Conservation (phyloP, 2,797 vertebrate genomes). For the Girardinus metallicus region DNA sequence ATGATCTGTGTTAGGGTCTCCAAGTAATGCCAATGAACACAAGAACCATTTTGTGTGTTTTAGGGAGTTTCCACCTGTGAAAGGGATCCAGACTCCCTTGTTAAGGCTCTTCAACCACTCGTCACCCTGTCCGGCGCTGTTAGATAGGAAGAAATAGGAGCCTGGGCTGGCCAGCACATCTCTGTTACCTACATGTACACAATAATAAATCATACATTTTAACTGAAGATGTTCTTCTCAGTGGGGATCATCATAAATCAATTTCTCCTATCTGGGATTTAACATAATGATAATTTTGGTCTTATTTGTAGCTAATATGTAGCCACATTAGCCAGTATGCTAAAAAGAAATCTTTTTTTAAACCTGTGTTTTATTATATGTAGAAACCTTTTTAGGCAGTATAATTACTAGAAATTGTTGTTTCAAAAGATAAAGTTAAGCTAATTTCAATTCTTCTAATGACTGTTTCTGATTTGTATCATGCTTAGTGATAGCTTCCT, state of each 20-base stretch:
- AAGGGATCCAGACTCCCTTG: conserved; percentile 85
- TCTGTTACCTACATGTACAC: conserved; percentile 73
- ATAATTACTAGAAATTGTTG: not conserved
- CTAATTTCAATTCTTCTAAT: not conserved
- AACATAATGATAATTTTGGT: not conserved
- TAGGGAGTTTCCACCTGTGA: conserved; percentile 74
- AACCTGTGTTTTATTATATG: not conserved
- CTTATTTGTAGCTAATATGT: not conserved
- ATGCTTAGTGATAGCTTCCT: too few relatives aligned
- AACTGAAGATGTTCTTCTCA: not conserved
- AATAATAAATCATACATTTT: not conserved
- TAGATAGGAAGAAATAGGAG: conserved; percentile 85
- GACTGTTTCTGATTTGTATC: not conserved
- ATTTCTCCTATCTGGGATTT: not conserved
- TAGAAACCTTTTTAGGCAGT: too few relatives aligned
- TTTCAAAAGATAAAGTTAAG: not conserved
- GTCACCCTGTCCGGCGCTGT: conserved; percentile 83
- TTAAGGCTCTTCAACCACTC: conserved; percentile 85
- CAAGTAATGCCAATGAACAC: too few relatives aligned
- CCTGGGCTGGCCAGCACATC: conserved; percentile 83
- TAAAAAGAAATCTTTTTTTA: not conserved
- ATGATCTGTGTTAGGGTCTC: not conserved
- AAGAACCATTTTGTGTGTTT: not conserved
- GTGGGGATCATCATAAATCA: not conserved
- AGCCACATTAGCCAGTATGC: not conserved